These are phyloP conservation scores for Battus philenor DNA, from an alignment of 1,140 invertebrate genomes.

Conservation along the genomic window DNA sequence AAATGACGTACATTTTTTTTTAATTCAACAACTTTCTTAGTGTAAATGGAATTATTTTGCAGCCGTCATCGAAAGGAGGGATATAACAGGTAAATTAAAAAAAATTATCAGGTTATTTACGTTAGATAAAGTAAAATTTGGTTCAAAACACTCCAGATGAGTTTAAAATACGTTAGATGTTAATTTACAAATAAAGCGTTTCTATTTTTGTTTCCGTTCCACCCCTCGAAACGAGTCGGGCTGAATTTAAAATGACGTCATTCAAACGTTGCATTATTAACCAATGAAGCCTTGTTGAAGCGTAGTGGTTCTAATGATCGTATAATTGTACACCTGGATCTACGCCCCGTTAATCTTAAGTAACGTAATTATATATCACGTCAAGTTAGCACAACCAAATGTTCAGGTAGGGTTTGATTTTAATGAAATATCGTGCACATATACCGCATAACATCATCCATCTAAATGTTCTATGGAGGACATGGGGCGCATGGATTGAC, in stretches of 20 bases:
- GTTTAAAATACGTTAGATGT: slow-evolving; percentile 10
- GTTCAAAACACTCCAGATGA: slow-evolving; percentile 10
- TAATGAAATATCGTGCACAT: slow-evolving; percentile 9
- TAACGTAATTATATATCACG: not conserved
- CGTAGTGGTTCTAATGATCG: not conserved
- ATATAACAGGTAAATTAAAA: slow-evolving; percentile 15
- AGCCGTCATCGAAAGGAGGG: slow-evolving; percentile 6
- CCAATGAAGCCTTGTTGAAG: slow-evolving; percentile 8
- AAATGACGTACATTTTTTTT: no score
- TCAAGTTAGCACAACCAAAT: slow-evolving; percentile 10
- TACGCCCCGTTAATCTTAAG: not conserved
- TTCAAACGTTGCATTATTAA: slow-evolving; percentile 1
- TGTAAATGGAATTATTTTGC: no score
- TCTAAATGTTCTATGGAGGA: slow-evolving; percentile 16
- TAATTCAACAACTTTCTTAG: no score
- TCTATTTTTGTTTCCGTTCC: slow-evolving; percentile 14
- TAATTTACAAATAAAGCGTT: slow-evolving; percentile 14
- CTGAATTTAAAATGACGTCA: slow-evolving; percentile 5
- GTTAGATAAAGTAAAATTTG: slow-evolving; percentile 12
- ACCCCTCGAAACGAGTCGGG: slow-evolving; percentile 2
- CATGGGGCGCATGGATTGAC: slow-evolving; percentile 15
- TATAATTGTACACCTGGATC: slow-evolving; percentile 4
- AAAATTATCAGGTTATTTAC: slow-evolving; percentile 4
- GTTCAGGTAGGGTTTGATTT: slow-evolving; percentile 5
- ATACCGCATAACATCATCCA: slow-evolving; percentile 16